Conservation (phyloP, 2,113 vertebrate species). For the Glareola pratincola region DNA sequence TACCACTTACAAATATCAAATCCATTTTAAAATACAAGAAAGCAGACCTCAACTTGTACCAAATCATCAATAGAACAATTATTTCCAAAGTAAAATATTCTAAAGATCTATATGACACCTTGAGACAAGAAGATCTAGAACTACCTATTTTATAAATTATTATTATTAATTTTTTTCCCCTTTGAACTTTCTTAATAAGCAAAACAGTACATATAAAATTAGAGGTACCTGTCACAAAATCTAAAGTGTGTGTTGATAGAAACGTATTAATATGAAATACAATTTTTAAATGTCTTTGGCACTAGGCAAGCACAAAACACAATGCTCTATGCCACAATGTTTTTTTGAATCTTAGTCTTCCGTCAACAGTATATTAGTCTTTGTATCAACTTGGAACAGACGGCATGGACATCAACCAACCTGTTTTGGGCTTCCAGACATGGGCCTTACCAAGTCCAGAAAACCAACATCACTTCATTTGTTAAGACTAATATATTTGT, state of each 20-base stretch:
- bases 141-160: not conserved
- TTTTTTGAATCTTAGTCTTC: not conserved
- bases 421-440: not conserved
- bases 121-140: not conserved
- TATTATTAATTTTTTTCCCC: not conserved
- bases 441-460: not conserved
- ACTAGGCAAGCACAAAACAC: not conserved
- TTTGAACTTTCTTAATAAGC: not conserved
- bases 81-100: not conserved
- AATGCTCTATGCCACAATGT: fast-evolving
- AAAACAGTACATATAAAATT: not conserved
- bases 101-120: not conserved
- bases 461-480: not conserved
- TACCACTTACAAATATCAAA: not conserved
- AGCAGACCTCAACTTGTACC: not conserved
- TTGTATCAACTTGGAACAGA: not conserved
- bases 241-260: not conserved
- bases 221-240: not conserved
- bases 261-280: not conserved
- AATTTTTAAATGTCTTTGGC: not conserved
- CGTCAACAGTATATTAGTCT: not conserved
- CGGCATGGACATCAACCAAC: not conserved
- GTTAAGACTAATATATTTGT: not conserved
- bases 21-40: not conserved
- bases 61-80: not conserved